A percentile compares a stretch with the other conserved stretches of the same genome.
Conservation (phyloP, 1,140 invertebrate species). For the Thaumetopoea pityocampa region DNA sequence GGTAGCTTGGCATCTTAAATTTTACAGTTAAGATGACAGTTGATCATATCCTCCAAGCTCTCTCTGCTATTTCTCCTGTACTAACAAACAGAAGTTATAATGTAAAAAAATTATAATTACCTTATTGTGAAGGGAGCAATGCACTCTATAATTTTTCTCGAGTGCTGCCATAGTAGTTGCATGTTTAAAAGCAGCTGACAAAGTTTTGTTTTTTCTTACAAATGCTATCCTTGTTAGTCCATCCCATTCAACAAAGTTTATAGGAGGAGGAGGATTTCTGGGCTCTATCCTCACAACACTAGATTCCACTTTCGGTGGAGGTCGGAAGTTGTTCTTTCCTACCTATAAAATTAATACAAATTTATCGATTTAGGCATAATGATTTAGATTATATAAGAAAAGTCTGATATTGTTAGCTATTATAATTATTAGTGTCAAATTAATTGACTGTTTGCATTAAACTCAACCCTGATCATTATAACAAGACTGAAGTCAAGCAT, state of each 20-base stretch:
- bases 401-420: no score
- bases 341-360: constrained; percentile 77
- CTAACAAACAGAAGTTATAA: no score
- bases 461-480: no score
- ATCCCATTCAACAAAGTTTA: constrained; percentile 99
- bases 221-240: constrained; percentile 96
- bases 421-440: no score
- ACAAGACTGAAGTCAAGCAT: no score
- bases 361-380: neutral
- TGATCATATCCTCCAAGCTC: no score
- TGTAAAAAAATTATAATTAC: no score
- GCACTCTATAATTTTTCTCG: constrained; percentile 94
- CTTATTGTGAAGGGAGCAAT: constrained; percentile 91
- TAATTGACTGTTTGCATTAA: no score
- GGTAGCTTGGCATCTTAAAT: no score
- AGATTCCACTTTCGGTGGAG: constrained; percentile 99
- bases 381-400: neutral
- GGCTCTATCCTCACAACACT: constrained; percentile 99
- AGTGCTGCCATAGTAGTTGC: constrained; percentile 88
- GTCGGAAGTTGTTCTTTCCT: constrained; percentile 98
- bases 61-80: no score
- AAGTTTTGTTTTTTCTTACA: constrained; percentile 96
- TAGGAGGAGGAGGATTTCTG: constrained; percentile 95
- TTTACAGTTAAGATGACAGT: no score
- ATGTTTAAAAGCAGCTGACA: constrained; percentile 91